Conservation (phyloP, 1,140 invertebrate species). For the Aphaenogaster floridana region DNA sequence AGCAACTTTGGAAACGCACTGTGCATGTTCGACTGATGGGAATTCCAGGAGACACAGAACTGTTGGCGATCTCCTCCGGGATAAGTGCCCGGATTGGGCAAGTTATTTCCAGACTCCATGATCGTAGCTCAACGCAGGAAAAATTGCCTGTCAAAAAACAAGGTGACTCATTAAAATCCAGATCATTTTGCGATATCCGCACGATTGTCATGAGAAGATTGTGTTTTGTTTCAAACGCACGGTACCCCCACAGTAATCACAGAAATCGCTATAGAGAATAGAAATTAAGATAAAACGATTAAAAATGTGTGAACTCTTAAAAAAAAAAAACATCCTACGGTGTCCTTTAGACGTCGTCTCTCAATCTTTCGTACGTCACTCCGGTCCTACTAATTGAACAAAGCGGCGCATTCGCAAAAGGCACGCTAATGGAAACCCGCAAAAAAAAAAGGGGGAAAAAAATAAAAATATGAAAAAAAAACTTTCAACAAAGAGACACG, state of each 20-base stretch:
- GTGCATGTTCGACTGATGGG: slow-evolving; percentile 89
- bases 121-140: slow-evolving; percentile 52
- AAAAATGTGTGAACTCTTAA: neutral
- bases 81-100: slow-evolving; percentile 82
- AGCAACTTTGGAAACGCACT: slow-evolving; percentile 92
- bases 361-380: neutral
- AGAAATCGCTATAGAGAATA: neutral
- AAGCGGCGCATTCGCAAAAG: neutral
- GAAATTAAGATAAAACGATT: neutral
- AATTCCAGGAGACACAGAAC: slow-evolving; percentile 90
- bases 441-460: neutral
- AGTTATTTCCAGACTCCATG: slow-evolving; percentile 84
- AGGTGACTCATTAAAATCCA: slow-evolving; percentile 37
- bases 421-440: neutral
- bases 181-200: neutral
- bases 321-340: neutral
- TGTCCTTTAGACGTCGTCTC: neutral
- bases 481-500: neutral
- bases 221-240: neutral
- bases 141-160: slow-evolving; percentile 65
- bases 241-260: neutral
- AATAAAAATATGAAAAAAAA: neutral
- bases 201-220: neutral
- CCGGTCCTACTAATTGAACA: slow-evolving; percentile 2
- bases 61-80: slow-evolving; percentile 85